A percentile compares a stretch with the other conserved stretches of the same genome.
Conservation (phyloP, 2,888 invertebrate species). For the Rhagium mordax region DNA sequence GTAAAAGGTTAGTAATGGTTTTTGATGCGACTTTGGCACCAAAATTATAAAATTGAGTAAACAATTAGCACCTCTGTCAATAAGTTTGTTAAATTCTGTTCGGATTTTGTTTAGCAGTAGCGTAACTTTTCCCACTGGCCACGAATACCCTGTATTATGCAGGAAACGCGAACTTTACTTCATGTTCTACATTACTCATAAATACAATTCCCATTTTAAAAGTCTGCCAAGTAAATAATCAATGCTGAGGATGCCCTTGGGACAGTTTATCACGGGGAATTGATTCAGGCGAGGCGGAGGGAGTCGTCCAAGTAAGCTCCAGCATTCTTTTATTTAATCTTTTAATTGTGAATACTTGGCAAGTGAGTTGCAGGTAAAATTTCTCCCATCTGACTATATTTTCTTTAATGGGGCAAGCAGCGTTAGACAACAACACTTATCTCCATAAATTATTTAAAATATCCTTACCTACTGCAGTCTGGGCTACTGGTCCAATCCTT, state of each 20-base stretch:
- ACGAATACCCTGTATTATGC: constrained; percentile 5
- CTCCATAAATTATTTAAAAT: not conserved
- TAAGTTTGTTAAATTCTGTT: too few relatives aligned
- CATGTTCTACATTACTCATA: constrained; percentile 13
- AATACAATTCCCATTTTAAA: not conserved
- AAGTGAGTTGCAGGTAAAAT: too few relatives aligned
- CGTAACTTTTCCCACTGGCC: not conserved
- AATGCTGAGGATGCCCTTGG: constrained; percentile 9
- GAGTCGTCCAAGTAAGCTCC: not conserved
- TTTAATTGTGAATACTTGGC: too few relatives aligned
- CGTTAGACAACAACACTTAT: not conserved
- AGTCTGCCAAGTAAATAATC: constrained; percentile 18
- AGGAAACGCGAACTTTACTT: not conserved
- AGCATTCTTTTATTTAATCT: not conserved
- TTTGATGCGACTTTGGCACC: too few relatives aligned
- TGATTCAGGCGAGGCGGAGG: not conserved
- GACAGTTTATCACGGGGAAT: not conserved
- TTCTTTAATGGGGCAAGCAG: not conserved
- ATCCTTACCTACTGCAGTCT: not conserved
- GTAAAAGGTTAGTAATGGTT: too few relatives aligned
- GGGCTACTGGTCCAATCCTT: not conserved
- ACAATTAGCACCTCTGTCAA: too few relatives aligned
- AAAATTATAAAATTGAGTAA: too few relatives aligned
- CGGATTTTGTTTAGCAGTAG: too few relatives aligned
- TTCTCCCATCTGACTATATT: not conserved